Conservation (phyloP, 2,797 vertebrate species). For the Siniperca scherzeri region DNA sequence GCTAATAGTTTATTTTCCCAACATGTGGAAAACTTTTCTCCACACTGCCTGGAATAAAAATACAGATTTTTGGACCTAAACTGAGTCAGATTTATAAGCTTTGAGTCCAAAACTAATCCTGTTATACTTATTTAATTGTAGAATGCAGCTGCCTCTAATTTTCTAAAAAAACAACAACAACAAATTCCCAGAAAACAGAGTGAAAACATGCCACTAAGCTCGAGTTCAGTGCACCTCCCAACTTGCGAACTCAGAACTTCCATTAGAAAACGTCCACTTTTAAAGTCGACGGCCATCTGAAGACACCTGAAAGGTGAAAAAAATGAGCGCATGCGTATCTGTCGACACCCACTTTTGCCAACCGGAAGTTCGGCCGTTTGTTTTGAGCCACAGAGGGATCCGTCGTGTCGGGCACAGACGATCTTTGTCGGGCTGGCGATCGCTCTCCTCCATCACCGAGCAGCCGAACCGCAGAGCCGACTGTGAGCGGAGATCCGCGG, state of each 20-base stretch:
- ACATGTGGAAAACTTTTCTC: neutral
- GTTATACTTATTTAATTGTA: neutral
- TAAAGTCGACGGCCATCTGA: neutral
- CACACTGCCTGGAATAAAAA: neutral
- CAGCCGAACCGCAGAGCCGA: constrained; percentile 35
- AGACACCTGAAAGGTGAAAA: constrained; percentile 11
- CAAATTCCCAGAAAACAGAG: no score
- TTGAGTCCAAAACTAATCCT: neutral
- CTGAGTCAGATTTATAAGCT: neutral
- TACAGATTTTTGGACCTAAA: neutral
- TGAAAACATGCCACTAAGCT: no score
- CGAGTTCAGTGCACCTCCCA: neutral
- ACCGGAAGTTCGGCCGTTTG: neutral
- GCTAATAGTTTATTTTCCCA: neutral
- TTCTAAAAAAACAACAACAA: neutral
- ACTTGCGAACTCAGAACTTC: neutral
- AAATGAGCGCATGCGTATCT: neutral
- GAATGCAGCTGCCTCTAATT: neutral
- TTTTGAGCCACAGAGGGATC: constrained; percentile 1
- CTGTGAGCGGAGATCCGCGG: neutral
- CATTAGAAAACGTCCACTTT: neutral
- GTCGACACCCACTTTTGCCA: no score
- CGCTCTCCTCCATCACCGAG: constrained; percentile 36
- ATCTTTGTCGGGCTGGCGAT: constrained; percentile 57
- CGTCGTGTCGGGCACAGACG: rapidly evolving